These are phyloP conservation scores for Pangasius macronema DNA, from an alignment of 2,797 vertebrate species.

Conservation along the genomic window DNA sequence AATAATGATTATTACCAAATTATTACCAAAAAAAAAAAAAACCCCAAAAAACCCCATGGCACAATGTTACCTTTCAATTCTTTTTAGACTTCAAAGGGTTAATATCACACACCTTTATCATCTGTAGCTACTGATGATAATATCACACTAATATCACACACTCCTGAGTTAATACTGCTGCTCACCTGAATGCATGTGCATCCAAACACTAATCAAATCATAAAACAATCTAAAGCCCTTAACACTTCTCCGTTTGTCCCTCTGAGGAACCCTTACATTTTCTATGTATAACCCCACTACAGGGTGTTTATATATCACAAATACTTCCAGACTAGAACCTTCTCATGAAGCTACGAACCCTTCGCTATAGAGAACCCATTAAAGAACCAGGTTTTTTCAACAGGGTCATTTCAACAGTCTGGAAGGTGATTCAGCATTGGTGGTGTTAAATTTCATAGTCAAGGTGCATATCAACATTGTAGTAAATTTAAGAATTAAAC, in stretches of 20 bases:
- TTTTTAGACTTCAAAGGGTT: background rate
- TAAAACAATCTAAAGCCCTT: too few relatives aligned
- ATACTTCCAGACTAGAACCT: background rate
- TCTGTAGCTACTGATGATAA: background rate
- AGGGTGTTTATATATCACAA: background rate
- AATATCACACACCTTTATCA: background rate
- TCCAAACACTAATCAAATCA: background rate
- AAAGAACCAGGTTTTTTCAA: background rate
- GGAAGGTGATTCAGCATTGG: background rate
- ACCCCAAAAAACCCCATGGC: too few relatives aligned
- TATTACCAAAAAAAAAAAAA: background rate
- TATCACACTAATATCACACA: too few relatives aligned
- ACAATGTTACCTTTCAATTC: background rate
- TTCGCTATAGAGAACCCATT: background rate
- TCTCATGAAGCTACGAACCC: background rate
- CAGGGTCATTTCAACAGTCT: background rate
- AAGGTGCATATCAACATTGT: background rate
- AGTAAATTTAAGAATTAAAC: background rate
- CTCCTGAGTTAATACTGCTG: background rate
- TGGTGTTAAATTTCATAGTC: background rate
- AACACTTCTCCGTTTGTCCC: background rate
- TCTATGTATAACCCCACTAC: background rate
- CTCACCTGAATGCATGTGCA: background rate
- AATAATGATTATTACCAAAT: background rate
- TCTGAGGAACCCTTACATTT: background rate